Base-by-base conservation (phyloP, 2,888 invertebrate genomes). In the Galerucella nymphaeae region DNA sequence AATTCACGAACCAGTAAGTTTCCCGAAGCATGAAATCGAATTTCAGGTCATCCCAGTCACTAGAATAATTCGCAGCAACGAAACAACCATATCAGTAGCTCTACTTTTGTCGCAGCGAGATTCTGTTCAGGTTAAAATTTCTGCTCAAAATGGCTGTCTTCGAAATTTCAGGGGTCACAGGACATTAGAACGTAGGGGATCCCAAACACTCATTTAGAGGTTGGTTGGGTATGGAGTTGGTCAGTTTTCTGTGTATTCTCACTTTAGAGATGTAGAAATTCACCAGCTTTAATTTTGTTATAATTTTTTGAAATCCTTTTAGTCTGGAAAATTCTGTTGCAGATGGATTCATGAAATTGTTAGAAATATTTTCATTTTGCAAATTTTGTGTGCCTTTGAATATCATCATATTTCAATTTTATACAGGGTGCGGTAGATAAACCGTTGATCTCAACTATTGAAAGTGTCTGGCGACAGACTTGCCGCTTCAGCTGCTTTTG, bases 41-140 rank as follows among this genome's bases (percentile, higher is more conserved):
- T 61, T 61, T 61, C 41, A 14, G 38, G 59, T 38, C 38, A 23
- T 59, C 30, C n/a, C 41, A 61, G 10, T 61, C 61, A 18, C 42
- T 61, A n/a, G 18, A 61, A 41, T 61, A 11, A 61, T 42, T 61
- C 41, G n/a, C 61, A 61, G 41, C 16, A 42, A 57, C 30, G 30
- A 23, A 58, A 61, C 61, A 61, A 61, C 61, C 61, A 61, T 41
- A 61, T 61, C 41, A 41, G 41, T 61, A 61, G 41, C 10, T 41
- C 10, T 41, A 61, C 42, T 61, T 41, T 61, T 61, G 18, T 2
- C 10, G 11, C 13, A 18, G 20, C 20, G 59, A 30, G 23, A 30
- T 30, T 30, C 23, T 30, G 9, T 58, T 30, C 58, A 16, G 41
- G 42, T 61, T 16, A 61, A 61, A 18, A 16, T n/a, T 59, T 38